Base-by-base conservation (phyloP, 2,888 invertebrate genomes). In the Trypoxylon attenuatum region DNA sequence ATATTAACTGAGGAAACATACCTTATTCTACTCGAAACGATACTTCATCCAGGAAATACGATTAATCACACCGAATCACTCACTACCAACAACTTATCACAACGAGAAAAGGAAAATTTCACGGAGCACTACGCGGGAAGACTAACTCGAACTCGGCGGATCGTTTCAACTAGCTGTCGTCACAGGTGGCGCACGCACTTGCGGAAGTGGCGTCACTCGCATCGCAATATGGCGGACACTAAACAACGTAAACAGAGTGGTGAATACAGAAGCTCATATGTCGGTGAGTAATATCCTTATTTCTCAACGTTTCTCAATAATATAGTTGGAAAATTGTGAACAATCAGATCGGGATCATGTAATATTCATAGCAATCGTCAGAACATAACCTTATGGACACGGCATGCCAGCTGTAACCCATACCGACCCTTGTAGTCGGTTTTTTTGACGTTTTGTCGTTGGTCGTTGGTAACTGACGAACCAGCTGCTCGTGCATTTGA, bases 221-320 rank as follows among this genome's bases (percentile, higher is more conserved):
- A 71, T 76, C 71, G 62, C 85, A 88, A 87, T 80, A 88, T 89
- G 88, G 88, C 88, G 76, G 88, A 86, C 76, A 74, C 75, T 80
- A 86, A 84, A 82, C 87, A 89, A 88, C 89, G 89, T 88, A 89
- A 89, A 89, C 89, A 89, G 83, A 84, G 85, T 82, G 83, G 81
- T 71, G 84, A 86, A 73, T 81, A 80, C 83, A 82, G 84, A 78
- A 82, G 71, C 55, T 82, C 80, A 76, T 81, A 85, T 83, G 83
- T 73, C 77, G 86, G 86, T 86, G 79, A 86, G 86, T 86, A 76
- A 74, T 73, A 23, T 23, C 15, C 18, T 49, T 27, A 62, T 60
- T 70, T 59, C 41, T 29, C 13, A 18, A 18, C 19, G 19, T 57
- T 46, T 3, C 15, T 3, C 16, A 10, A 13, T 16, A 5, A 10